A percentile compares a stretch with the other conserved stretches of the same genome.
Conservation (phyloP, 35 echinoderm and acorn worm genomes). For the Lytechinus variegatus region DNA sequence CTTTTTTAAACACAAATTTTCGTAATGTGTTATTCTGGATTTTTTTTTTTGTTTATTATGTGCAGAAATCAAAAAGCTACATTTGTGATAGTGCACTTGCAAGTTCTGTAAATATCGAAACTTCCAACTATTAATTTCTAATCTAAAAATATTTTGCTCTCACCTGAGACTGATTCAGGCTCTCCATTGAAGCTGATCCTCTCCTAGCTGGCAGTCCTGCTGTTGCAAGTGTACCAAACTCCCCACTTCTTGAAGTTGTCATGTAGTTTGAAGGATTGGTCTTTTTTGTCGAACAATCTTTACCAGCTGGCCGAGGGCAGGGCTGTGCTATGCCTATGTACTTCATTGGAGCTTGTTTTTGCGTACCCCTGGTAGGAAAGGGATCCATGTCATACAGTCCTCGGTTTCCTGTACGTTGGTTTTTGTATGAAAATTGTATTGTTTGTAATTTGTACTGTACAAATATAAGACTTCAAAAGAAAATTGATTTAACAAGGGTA, state of each 20-base stretch:
- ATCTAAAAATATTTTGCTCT: background rate
- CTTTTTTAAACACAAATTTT: too few relatives aligned
- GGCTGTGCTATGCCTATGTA: slow-evolving; percentile 40
- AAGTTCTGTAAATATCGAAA: too few relatives aligned
- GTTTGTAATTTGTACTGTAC: too few relatives aligned
- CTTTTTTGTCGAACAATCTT: background rate
- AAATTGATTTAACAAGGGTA: too few relatives aligned
- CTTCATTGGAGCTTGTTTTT: background rate
- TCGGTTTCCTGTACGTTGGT: background rate
- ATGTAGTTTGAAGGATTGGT: background rate
- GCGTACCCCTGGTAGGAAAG: background rate
- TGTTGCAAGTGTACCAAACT: background rate
- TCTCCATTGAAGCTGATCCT: background rate
- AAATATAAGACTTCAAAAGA: too few relatives aligned
- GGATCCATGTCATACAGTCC: background rate
- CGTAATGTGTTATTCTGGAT: too few relatives aligned
- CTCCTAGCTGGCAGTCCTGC: background rate
- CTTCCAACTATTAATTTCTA: too few relatives aligned
- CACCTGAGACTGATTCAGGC: background rate
- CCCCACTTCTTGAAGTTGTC: background rate
- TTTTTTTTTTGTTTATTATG: too few relatives aligned
- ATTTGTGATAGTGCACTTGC: too few relatives aligned
- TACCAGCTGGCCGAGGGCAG: background rate
- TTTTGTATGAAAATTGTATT: too few relatives aligned
- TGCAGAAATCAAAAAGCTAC: too few relatives aligned